Evolutionary conservation across 2,888 invertebrate genomes (phyloP).

Genomic region (Drosophila diplacantha): DNA sequence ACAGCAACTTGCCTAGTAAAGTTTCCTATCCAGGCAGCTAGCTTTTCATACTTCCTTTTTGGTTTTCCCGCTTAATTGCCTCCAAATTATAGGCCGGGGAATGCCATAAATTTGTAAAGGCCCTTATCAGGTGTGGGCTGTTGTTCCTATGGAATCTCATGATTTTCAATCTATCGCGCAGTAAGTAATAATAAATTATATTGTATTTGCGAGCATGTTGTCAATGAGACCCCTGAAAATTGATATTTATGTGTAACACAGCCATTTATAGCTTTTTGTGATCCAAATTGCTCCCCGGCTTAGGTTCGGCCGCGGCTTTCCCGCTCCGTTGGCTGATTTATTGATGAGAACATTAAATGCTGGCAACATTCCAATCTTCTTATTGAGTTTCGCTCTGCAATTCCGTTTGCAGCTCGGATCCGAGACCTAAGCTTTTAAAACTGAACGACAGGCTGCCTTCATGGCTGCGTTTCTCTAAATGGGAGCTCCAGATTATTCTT

Average conservation of each 20-base stretch:
- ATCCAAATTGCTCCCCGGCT: constrained; percentile 16
- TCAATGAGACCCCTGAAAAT: constrained; percentile 22
- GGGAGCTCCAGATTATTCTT: constrained; percentile 2
- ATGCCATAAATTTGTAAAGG: not conserved
- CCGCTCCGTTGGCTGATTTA: constrained; percentile 21
- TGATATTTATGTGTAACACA: constrained; percentile 27
- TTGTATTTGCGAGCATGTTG: constrained; percentile 26
- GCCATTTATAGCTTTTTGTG: constrained; percentile 16
- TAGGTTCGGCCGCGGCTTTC: not conserved
- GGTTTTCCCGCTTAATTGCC: constrained; percentile 1
- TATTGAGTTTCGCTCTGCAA: constrained; percentile 11
- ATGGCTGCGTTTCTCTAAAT: not conserved
- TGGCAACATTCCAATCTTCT: constrained; percentile 29
- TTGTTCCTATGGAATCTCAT: constrained; percentile 1
- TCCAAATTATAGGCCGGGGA: not conserved
- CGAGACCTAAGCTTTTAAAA: constrained; percentile 14
- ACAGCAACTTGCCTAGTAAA: not conserved
- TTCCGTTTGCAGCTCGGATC: constrained; percentile 9
- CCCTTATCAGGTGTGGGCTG: constrained; percentile 9
- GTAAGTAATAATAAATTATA: constrained; percentile 30
- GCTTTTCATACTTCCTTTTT: not conserved
- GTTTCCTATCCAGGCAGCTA: not conserved
- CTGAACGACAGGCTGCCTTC: constrained; percentile 14
- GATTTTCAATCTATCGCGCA: constrained; percentile 26
- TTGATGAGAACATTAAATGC: constrained; percentile 37